Base-by-base conservation (phyloP, 2,888 invertebrate genomes). In the Helleia helle region DNA sequence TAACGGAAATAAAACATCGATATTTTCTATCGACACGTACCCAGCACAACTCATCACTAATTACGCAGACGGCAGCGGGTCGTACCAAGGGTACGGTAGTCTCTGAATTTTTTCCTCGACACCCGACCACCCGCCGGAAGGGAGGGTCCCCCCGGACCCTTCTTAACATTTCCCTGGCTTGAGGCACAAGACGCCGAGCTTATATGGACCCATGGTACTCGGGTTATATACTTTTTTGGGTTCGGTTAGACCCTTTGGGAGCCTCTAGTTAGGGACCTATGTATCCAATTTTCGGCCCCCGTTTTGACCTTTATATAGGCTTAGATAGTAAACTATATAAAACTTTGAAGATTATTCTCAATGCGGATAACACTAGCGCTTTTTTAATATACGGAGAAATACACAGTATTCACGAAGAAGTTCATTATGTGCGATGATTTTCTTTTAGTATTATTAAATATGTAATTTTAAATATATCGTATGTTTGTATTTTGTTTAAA, bases 221-320 rank as follows among this genome's bases (percentile, higher is more conserved):
- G 70, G 69, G 71, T 71, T 83, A 80, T 81, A 77, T 81, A 80
- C 80, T 77, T 83, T 83, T 83, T 81, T 79, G 77, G 79, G 77
- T 68, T 74, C 73, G 74, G 65, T 59, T 67, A 69, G 80, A 74
- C 75, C 76, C 75, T 79, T 77, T 71, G 76, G 74, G 74, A 67
- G 62, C 36, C 66, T 70, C 59, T 66, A 71, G 74, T 71, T 71
- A 66, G 75, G 75, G 71, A 65, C 75, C 76, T 72, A 76, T 71
- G 67, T 74, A 74, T 71, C 69, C 71, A 67, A 66, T 71, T 74
- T 74, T 71, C 67, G 66, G 71, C 58, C 8, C 11, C 34, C 62
- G 66, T 65, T 71, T 66, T 71, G 74, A 75, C 75, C 79, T 76
- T 75, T 56, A 53, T 49, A 62, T 62, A 69, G 68, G 65, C 65